Conservation (phyloP, 2,797 vertebrate species). For the Myripristis jacobus region DNA sequence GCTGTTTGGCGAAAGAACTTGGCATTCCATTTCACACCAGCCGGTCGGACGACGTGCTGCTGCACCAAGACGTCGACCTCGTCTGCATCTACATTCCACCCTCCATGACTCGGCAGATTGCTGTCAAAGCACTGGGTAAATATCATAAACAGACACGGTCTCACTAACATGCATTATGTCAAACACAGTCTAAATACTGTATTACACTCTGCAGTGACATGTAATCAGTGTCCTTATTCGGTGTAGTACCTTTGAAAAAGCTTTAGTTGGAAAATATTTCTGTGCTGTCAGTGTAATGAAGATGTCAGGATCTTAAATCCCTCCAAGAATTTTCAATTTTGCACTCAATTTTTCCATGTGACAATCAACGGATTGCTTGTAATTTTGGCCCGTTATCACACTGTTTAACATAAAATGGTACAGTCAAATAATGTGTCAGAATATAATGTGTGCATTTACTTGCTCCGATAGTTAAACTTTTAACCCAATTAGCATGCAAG, state of each 20-base stretch:
- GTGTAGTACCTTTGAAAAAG: not conserved
- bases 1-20: slow-evolving; percentile 91
- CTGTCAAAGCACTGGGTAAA: slow-evolving; percentile 96
- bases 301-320: too few species aligned
- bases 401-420: too few species aligned
- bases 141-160: slow-evolving; percentile 12
- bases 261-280: too few species aligned
- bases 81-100: slow-evolving; percentile 98
- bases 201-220: not conserved
- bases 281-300: too few species aligned
- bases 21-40: slow-evolving; percentile 95
- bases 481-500: too few species aligned
- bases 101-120: slow-evolving; percentile 94
- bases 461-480: too few species aligned
- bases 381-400: too few species aligned
- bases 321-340: too few species aligned
- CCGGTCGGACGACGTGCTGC: slow-evolving; percentile 92
- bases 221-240: not conserved
- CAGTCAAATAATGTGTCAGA: too few species aligned
- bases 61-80: slow-evolving; percentile 96
- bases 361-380: too few species aligned
- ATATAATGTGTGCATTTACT: too few species aligned
- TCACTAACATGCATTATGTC: not conserved
- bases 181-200: not conserved
- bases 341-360: too few species aligned